A percentile compares a stretch with the other conserved stretches of the same genome.
Conservation (phyloP, 1,140 invertebrate genomes). For the Fopius arisanus region DNA sequence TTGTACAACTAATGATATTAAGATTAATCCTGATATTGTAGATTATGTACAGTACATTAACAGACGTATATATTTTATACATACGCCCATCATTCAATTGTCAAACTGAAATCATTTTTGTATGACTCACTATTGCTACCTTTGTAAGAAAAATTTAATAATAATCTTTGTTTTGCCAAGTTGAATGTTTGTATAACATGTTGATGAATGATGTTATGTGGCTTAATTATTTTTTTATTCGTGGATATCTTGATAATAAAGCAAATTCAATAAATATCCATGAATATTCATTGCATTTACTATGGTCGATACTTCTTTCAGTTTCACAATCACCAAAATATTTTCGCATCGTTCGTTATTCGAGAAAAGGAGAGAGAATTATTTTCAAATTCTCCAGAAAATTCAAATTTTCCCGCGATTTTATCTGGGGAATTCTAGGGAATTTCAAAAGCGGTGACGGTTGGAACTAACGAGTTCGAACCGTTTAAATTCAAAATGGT, state of each 20-base stretch:
- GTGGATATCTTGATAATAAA: constrained; percentile 1
- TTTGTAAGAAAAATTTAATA: not conserved
- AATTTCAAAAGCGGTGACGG: too few relatives aligned
- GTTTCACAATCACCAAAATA: too few relatives aligned
- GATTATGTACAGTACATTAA: constrained; percentile 50
- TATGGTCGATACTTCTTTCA: too few relatives aligned
- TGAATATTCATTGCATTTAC: too few relatives aligned
- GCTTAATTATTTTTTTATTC: constrained; percentile 8
- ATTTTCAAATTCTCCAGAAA: too few relatives aligned
- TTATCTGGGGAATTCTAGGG: too few relatives aligned
- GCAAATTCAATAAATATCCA: not conserved
- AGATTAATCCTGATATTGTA: constrained; percentile 37
- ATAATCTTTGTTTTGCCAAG: not conserved
- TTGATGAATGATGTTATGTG: constrained; percentile 3
- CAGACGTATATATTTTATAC: constrained; percentile 53
- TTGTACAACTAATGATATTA: constrained; percentile 6
- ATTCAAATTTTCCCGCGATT: too few relatives aligned
- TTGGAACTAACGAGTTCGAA: too few relatives aligned
- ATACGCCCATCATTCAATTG: constrained; percentile 31
- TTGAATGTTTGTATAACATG: constrained; percentile 20
- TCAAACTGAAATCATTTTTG: constrained; percentile 35
- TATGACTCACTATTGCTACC: constrained; percentile 42
- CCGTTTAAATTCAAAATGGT: too few relatives aligned
- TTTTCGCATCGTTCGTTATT: too few relatives aligned
- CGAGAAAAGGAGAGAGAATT: too few relatives aligned